Base-by-base conservation (phyloP, 1,140 invertebrate species). In the Cherax quadricarinatus region DNA sequence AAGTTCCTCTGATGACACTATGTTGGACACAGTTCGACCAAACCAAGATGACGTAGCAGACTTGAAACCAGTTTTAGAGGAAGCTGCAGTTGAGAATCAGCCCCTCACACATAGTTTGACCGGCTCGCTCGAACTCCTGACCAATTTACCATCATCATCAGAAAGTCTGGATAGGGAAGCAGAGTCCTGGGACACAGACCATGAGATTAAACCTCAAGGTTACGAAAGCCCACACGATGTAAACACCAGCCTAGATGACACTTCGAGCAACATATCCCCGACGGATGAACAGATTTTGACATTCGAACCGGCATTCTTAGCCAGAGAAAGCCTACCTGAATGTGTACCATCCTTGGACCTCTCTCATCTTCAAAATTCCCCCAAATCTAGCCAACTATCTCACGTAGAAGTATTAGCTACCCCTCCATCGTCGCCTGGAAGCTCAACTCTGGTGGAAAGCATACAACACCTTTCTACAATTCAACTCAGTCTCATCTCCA, bases 1-100 rank as follows among this genome's bases (percentile, higher is more conserved):
- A 30, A 91, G 90, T 30, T 91, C 90, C 48, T 91, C 90, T 7
- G 90, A 91, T 70, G 90, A 91, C 41, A 91, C 84, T 5, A 85
- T 85, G 57, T 53, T 91, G 9, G 90, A 91, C 16, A 91, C 90
- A 62, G 84, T 91, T 14, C 83, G 90, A 80, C 90, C 30, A 10
- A 81, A 24, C n/a, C 51, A 41, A 51, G 90, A 91, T 41, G 90
- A 91, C 62, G 78, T 84, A 5, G 90, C 75, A 1, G 90, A 91
- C 14, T 60, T 66, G 14, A 88, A 80, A 48, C n/a, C 10, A 18
- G 14, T 12, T n/a, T 49, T 41, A 10, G 21, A 12, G 49, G 86
- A 80, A 41, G 41, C 24, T 81, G n/a, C 12, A 30, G 21, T 57
- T 53, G 41, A 24, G 12, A 3, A 6, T 48, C 75, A 85, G n/a